Evolutionary conservation across 2,113 vertebrate genomes (phyloP).

Genomic region (Perca flavescens): DNA sequence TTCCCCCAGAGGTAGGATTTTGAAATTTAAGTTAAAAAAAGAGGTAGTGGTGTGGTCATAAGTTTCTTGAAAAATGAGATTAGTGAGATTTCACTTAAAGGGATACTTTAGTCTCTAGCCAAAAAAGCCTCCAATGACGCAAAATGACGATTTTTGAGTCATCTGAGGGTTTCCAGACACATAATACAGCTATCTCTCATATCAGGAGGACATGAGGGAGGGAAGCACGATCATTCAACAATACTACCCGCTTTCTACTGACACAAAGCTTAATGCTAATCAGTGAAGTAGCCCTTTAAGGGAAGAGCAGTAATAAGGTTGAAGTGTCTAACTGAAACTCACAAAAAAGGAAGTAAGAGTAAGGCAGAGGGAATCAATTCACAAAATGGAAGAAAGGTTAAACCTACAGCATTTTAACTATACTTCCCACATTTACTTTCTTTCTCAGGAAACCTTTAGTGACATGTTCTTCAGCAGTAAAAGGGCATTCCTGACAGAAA

Average conservation of each 20-base stretch:
- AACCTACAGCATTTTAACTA: not conserved
- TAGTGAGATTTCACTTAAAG: not conserved
- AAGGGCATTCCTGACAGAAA: not conserved
- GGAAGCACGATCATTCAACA: too few species aligned
- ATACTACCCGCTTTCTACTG: too few species aligned
- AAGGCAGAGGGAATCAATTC: not conserved
- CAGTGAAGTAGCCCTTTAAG: too few species aligned
- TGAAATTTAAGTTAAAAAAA: not conserved
- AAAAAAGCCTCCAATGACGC: too few species aligned
- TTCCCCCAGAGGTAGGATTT: not conserved
- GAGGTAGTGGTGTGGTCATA: not conserved
- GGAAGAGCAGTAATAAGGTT: not conserved
- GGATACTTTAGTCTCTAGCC: too few species aligned
- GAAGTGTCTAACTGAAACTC: not conserved
- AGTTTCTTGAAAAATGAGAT: not conserved
- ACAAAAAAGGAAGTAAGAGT: not conserved
- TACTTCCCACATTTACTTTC: not conserved
- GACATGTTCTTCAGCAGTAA: not conserved
- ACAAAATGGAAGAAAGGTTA: not conserved
- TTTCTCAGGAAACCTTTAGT: slow-evolving; percentile 31
- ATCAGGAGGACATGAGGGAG: too few species aligned
- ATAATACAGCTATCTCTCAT: too few species aligned
- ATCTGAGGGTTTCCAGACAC: too few species aligned
- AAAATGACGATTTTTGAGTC: too few species aligned
- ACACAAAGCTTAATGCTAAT: too few species aligned